Percentiles rank a stretch among this genome's conserved stretches.
phyloP scores from a whole-genome alignment of 2,888 invertebrate genomes.

The Pollenia labialis region DNA sequence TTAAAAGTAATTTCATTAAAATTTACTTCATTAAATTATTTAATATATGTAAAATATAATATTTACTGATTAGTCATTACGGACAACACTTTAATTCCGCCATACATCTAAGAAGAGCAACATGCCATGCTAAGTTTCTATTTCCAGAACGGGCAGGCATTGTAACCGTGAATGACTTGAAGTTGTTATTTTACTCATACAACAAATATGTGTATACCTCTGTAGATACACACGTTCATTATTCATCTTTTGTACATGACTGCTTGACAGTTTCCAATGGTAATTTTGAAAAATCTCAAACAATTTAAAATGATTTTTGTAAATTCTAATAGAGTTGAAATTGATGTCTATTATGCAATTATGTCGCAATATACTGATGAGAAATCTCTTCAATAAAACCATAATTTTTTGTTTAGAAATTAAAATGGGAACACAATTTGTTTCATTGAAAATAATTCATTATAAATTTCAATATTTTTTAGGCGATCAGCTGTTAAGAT shows the following conservation, averaged over 20 bases:
- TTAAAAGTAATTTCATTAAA: slow-evolving; percentile 49
- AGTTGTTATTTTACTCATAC: slow-evolving; percentile 40
- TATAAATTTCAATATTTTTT: too few relatives aligned
- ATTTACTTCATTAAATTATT: slow-evolving; percentile 47
- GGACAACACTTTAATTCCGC: slow-evolving; percentile 59
- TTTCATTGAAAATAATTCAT: background rate
- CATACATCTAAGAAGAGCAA: background rate
- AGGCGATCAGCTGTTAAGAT: too few relatives aligned
- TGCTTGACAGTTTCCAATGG: slow-evolving; percentile 24
- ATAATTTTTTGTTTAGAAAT: too few relatives aligned
- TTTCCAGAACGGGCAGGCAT: slow-evolving; percentile 11
- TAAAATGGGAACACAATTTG: background rate
- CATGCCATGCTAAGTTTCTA: background rate
- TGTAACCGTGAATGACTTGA: slow-evolving; percentile 35
- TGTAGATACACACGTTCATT: background rate
- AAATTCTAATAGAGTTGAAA: too few relatives aligned
- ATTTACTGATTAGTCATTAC: slow-evolving; percentile 65
- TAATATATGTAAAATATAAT: slow-evolving; percentile 61
- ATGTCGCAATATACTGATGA: too few relatives aligned
- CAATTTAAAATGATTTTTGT: background rate
- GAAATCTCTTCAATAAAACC: too few relatives aligned
- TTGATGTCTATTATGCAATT: too few relatives aligned
- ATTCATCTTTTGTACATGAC: background rate
- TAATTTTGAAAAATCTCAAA: background rate
- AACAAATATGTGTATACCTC: background rate